Base-by-base conservation (phyloP, 2,888 invertebrate species). In the Napeogenes sylphis region DNA sequence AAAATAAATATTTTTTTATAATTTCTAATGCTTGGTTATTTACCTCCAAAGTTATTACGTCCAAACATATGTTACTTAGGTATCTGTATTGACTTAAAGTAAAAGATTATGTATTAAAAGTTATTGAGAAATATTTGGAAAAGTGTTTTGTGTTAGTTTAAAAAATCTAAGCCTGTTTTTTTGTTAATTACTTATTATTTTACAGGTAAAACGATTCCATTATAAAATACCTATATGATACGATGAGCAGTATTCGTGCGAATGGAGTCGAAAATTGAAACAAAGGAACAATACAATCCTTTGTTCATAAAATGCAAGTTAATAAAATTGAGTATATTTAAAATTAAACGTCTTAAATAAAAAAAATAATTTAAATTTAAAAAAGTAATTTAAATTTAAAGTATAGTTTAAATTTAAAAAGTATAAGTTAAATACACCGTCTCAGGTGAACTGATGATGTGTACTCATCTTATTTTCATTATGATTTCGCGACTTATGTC, bases 401-500 rank as follows among this genome's bases (percentile, higher is more conserved):
- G 21, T 21, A 21, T 33, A 45, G 45, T 61, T 58, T 55, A 35
- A 5, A 35, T 4, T 47, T 51, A 47, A 33, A 56, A 38, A 32
- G 61, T 61, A 63, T 63, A 57, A 65, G 58, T 65, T 65, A 59
- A 63, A 51, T 58, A 67, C 63, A 63, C 63, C 58, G 57, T 58
- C 62, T 58, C 64, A 64, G 64, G 62, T 62, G 66, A 67, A 58
- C 58, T 58, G 53, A 58, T 55, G 62, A 59, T 64, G 63, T 64
- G 64, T 67, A 60, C 68, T 61, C 68, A 59, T 67, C 65, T 68
- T 63, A 68, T 70, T 70, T 54, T 70, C 70, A 69, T 73, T 72
- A 70, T 69, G 70, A 72, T 71, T 72, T 70, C 63, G 71, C 73
- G 66, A 73, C 68, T 71, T 69, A 65, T 64, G 62, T 58, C 61